Conservation (phyloP, 2,888 invertebrate genomes). For the Melieria omissa region DNA sequence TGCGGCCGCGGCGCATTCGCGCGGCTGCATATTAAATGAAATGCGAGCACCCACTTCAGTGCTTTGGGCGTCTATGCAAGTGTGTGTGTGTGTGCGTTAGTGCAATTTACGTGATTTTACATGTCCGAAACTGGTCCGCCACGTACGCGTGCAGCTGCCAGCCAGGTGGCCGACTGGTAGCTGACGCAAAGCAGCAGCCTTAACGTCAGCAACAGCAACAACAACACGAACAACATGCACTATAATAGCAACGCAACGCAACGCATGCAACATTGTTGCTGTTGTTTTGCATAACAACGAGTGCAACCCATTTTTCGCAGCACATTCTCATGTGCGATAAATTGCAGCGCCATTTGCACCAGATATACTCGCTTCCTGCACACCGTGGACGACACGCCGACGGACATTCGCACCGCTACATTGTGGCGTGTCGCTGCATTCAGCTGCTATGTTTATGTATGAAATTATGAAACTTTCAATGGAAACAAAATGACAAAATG, state of each 20-base stretch:
- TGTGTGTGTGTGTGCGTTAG: not conserved
- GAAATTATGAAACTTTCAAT: not conserved
- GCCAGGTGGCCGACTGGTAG: not conserved
- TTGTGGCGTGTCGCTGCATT: too few species aligned
- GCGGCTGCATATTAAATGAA: not conserved
- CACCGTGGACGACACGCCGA: too few species aligned
- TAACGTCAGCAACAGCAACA: not conserved
- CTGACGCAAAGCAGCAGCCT: not conserved
- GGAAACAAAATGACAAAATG: not conserved
- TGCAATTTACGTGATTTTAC: slow-evolving; percentile 9
- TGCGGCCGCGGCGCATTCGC: too few species aligned
- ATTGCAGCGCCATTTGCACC: not conserved
- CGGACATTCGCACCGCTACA: too few species aligned
- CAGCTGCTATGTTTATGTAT: not conserved
- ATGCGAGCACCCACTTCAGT: not conserved
- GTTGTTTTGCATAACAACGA: slow-evolving; percentile 7
- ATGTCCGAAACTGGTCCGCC: not conserved
- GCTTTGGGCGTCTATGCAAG: not conserved
- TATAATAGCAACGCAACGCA: not conserved
- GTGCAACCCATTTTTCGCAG: not conserved
- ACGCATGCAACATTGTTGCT: not conserved
- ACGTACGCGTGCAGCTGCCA: not conserved
- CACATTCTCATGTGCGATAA: not conserved
- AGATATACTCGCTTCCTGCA: too few species aligned
- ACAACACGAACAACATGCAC: too few species aligned